Conservation (phyloP, 1,140 invertebrate species). For the Eufriesea mexicana region DNA sequence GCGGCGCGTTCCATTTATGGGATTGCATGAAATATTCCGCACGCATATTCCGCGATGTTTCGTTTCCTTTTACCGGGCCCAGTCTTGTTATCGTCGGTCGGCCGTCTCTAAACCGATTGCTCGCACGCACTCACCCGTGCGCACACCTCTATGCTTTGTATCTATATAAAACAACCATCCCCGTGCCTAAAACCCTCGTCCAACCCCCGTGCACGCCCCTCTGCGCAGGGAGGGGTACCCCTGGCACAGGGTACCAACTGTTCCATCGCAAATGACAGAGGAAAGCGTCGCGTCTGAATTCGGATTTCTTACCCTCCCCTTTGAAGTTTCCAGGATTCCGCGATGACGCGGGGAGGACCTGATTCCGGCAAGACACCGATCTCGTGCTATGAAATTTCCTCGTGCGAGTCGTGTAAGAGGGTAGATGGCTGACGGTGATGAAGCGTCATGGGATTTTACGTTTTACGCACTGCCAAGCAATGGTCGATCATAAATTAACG, state of each 20-base stretch:
- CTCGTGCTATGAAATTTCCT: not conserved
- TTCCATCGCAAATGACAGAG: conserved; percentile 26
- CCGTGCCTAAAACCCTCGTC: not conserved
- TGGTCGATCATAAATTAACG: too few species aligned
- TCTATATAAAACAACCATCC: conserved; percentile 13
- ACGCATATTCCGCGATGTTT: conserved; percentile 64
- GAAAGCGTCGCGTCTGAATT: conserved; percentile 35
- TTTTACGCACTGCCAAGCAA: not conserved
- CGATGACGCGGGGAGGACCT: conserved; percentile 12
- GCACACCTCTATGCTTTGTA: conserved; percentile 18
- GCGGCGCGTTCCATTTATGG: conserved; percentile 73
- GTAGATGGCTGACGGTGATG: not conserved
- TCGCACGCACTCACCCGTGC: conserved; percentile 48
- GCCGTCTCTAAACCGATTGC: conserved; percentile 63
- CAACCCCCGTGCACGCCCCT: not conserved
- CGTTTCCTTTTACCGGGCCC: conserved; percentile 59
- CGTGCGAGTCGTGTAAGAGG: not conserved
- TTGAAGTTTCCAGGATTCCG: conserved; percentile 2
- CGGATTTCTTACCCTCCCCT: conserved; percentile 26
- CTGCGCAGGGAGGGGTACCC: not conserved
- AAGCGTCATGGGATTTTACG: not conserved
- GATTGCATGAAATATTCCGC: conserved; percentile 77
- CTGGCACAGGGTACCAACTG: not conserved
- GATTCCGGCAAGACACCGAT: conserved; percentile 1
- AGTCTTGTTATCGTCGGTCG: conserved; percentile 65